Evolutionary conservation across 2,113 vertebrate genomes (phyloP).

Genomic region (Mormyrus iriodes): DNA sequence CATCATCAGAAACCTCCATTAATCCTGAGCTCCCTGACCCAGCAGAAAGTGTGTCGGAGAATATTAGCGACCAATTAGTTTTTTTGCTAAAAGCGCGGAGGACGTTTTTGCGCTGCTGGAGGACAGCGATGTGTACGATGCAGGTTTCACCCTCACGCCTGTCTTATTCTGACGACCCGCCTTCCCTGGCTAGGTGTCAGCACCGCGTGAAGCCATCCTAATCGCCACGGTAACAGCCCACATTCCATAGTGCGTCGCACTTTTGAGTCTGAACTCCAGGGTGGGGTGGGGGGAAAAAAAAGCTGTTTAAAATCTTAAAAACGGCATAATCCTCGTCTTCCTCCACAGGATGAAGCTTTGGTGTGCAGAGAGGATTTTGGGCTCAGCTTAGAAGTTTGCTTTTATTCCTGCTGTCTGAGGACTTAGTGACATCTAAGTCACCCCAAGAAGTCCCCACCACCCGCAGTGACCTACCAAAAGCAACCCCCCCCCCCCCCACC

Average conservation of each 20-base stretch:
- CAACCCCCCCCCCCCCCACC: neutral
- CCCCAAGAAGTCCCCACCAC: constrained; percentile 17
- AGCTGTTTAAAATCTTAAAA: constrained; percentile 46
- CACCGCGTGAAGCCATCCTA: constrained; percentile 18
- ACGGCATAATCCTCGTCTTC: constrained; percentile 52
- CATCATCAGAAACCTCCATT: neutral
- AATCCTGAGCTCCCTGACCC: neutral
- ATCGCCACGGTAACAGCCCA: constrained; percentile 35
- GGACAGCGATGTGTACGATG: neutral
- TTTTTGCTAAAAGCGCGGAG: neutral
- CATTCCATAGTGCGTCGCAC: constrained; percentile 18
- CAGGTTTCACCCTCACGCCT: neutral
- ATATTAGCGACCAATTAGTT: neutral
- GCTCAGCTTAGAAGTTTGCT: constrained; percentile 31
- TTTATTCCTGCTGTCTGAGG: constrained; percentile 37
- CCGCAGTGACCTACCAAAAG: neutral
- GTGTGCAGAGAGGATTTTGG: constrained; percentile 45
- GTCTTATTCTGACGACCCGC: neutral
- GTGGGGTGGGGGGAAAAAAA: constrained; percentile 18
- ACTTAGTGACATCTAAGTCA: constrained; percentile 32
- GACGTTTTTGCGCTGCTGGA: too few species aligned
- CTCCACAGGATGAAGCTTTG: constrained; percentile 51
- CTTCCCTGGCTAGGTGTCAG: constrained; percentile 18
- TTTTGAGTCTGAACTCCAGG: constrained; percentile 9
- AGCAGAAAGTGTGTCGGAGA: neutral